These are phyloP conservation scores for Cheilosia impressa DNA, from an alignment of 2,888 invertebrate species.

Conservation along the genomic window DNA sequence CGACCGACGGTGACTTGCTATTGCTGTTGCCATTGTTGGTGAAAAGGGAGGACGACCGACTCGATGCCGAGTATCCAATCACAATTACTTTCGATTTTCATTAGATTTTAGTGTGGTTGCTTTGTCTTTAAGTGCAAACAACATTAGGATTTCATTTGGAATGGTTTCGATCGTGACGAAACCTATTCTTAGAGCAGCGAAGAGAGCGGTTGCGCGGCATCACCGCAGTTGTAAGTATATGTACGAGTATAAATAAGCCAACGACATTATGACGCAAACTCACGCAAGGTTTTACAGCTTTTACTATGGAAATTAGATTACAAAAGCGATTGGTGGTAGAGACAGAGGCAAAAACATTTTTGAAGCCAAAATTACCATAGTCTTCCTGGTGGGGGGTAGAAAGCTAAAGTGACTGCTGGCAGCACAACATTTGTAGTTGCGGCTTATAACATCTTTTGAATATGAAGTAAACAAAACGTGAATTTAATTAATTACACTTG, in stretches of 20 bases:
- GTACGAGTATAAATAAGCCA: constrained; percentile 14
- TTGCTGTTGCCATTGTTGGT: constrained; percentile 31
- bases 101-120: constrained; percentile 28
- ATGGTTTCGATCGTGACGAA: constrained; percentile 38
- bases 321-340: constrained; percentile 45
- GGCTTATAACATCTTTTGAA: constrained; percentile 44
- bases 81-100: constrained; percentile 69
- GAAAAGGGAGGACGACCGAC: constrained; percentile 52
- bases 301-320: constrained; percentile 70
- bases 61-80: constrained; percentile 36
- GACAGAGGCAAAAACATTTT: not conserved
- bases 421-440: constrained; percentile 24
- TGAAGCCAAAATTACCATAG: constrained; percentile 40
- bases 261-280: constrained; percentile 43
- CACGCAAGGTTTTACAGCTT: constrained; percentile 47
- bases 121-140: constrained; percentile 48
- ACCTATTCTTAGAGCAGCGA: constrained; percentile 32
- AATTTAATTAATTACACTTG: constrained; percentile 22
- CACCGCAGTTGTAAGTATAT: too few species aligned
- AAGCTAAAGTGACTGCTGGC: constrained; percentile 3
- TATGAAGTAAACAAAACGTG: constrained; percentile 28
- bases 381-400: constrained; percentile 26
- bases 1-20: not conserved
- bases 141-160: constrained; percentile 44
- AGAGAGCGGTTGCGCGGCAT: not conserved